A percentile compares a stretch with the other conserved stretches of the same genome.
Conservation (phyloP, 2,888 invertebrate species). For the Ophioninae sp. region DNA sequence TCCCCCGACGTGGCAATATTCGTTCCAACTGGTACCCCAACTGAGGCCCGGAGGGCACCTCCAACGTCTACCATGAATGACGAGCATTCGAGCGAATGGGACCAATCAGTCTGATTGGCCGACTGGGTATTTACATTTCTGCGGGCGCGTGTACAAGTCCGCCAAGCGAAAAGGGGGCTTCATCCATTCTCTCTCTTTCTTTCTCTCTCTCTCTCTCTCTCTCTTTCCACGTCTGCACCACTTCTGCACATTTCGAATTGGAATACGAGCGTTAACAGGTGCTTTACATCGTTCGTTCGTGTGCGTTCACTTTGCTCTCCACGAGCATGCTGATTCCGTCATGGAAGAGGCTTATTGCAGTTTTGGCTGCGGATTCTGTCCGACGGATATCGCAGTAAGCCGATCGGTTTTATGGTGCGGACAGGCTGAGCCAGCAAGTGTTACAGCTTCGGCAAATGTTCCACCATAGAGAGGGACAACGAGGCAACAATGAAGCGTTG, state of each 20-base stretch:
- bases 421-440: conserved; percentile 16
- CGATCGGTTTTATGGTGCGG: conserved; percentile 41
- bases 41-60: conserved; percentile 65
- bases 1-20: conserved; percentile 42
- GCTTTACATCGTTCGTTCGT: neutral
- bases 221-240: conserved; percentile 2
- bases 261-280: conserved; percentile 14
- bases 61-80: conserved; percentile 72
- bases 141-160: conserved; percentile 69
- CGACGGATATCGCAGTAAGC: conserved; percentile 31
- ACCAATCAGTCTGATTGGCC: conserved; percentile 81
- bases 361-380: conserved; percentile 36
- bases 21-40: conserved; percentile 28
- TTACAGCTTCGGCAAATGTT: conserved; percentile 7
- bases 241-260: conserved; percentile 29
- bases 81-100: conserved; percentile 78
- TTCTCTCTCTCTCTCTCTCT: conserved; percentile 12
- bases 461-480: neutral
- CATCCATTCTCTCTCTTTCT: conserved; percentile 50
- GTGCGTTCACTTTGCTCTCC: conserved; percentile 2
- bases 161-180: conserved; percentile 58
- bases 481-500: conserved; percentile 39
- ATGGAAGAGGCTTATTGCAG: conserved; percentile 32
- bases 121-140: conserved; percentile 79
- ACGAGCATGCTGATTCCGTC: conserved; percentile 5